Percentiles rank a stretch among this genome's conserved stretches.
These are phyloP conservation scores for Rhynchopsitta pachyrhyncha DNA, from an alignment of 2,113 vertebrate genomes.

Conservation along the genomic window DNA sequence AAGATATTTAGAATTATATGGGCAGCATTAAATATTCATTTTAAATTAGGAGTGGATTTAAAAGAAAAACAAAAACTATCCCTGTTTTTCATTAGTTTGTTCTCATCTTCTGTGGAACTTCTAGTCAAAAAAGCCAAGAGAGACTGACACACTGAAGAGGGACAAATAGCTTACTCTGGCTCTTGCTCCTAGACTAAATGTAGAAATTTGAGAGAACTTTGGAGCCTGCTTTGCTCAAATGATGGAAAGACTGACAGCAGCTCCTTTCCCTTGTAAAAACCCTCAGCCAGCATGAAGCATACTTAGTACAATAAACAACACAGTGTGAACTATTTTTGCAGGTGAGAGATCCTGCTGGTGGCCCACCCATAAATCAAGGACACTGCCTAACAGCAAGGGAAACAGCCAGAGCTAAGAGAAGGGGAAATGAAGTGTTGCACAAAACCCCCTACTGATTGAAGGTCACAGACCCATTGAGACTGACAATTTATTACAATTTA, in stretches of 20 bases:
- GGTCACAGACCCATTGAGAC: slow-evolving; percentile 77
- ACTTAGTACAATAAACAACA: slow-evolving; percentile 87
- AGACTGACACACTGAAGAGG: background rate
- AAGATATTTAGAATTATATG: background rate
- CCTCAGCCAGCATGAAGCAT: slow-evolving; percentile 78
- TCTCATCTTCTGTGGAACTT: slow-evolving; percentile 16
- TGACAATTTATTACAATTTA: slow-evolving; percentile 80
- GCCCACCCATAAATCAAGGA: slow-evolving; percentile 87
- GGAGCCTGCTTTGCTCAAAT: slow-evolving; percentile 65
- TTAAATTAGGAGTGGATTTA: background rate
- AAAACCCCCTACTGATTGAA: slow-evolving; percentile 70
- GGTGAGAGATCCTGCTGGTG: slow-evolving; percentile 84
- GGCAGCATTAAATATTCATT: slow-evolving; percentile 20
- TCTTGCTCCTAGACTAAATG: slow-evolving; percentile 31
- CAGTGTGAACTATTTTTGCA: slow-evolving; percentile 88
- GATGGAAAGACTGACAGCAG: slow-evolving; percentile 79
- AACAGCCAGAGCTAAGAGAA: slow-evolving; percentile 63
- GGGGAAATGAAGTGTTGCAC: slow-evolving; percentile 70
- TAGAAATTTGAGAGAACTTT: slow-evolving; percentile 71
- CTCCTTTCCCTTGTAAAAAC: slow-evolving; percentile 77
- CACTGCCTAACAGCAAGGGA: slow-evolving; percentile 65
- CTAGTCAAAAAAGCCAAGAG: background rate
- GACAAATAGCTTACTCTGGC: background rate
- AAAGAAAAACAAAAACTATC: background rate
- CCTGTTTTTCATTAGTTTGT: slow-evolving; percentile 25